Percentiles rank a stretch among this genome's conserved stretches.
Conservation (phyloP, 2,113 vertebrate genomes). For the Megaleporinus macrocephalus region DNA sequence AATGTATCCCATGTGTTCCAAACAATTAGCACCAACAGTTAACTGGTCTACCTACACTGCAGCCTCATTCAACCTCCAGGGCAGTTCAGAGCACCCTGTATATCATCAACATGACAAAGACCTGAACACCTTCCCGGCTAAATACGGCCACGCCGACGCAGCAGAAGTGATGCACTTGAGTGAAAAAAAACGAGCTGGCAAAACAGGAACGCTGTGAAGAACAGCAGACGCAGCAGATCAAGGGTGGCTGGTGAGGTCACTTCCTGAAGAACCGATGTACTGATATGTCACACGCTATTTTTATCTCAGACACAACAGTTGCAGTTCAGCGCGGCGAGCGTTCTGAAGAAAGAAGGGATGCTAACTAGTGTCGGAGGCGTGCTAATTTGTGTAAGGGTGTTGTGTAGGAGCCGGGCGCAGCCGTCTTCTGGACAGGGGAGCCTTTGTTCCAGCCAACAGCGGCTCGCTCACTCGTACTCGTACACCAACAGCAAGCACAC, state of each 20-base stretch:
- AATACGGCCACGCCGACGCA: background rate
- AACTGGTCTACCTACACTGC: background rate
- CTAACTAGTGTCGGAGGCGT: constrained; percentile 1
- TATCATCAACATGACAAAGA: background rate
- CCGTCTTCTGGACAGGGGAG: constrained; percentile 32
- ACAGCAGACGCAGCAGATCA: background rate
- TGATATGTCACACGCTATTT: constrained; percentile 17
- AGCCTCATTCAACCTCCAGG: background rate
- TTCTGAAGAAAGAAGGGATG: background rate
- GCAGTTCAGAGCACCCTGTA: background rate
- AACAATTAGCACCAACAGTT: background rate
- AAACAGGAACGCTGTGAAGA: background rate
- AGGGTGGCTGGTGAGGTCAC: background rate
- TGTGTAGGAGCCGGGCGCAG: background rate
- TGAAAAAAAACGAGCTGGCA: background rate
- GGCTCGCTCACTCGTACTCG: background rate
- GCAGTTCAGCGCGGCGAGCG: background rate
- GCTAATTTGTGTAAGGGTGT: background rate
- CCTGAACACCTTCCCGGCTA: background rate
- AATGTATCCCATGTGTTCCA: too few species aligned
- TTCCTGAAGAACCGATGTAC: background rate
- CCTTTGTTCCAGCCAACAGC: constrained; percentile 38
- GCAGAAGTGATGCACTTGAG: background rate
- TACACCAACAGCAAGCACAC: constrained; percentile 6
- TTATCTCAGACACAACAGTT: constrained; percentile 28